Evolutionary conservation across 2,888 invertebrate species (phyloP), one percentile per base, ranked within the genome.

Genomic region (Muscina levida): DNA sequence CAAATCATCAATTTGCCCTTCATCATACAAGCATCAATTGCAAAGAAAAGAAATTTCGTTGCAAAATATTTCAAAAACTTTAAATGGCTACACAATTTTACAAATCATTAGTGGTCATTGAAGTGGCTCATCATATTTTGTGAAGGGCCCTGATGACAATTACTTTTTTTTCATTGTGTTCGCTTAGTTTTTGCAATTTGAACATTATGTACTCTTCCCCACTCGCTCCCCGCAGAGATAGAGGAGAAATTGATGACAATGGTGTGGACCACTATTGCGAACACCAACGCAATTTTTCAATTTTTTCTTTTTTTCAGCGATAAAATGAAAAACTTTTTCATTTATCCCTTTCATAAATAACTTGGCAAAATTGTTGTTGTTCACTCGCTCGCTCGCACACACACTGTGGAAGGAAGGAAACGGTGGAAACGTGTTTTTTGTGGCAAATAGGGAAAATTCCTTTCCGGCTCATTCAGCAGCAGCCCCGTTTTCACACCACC

Each of bases 221-320:
- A n/a, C n/a, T n/a, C n/a, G n/a, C n/a, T n/a, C n/a, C n/a, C n/a
- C n/a, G n/a, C n/a, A n/a, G n/a, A n/a, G n/a, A n/a, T n/a, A n/a
- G n/a, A n/a, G n/a, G n/a, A n/a, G n/a, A n/a, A n/a, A n/a, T n/a
- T n/a, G n/a, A n/a, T n/a, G n/a, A n/a, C n/a, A n/a, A n/a, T n/a
- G n/a, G n/a, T n/a, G n/a, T n/a, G 31, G 31, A 31, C 17, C 31
- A 26, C 13, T 42, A 11, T 31, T 31, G 31, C 3, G 13, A 56
- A 15, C 24, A 24, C 24, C 15, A 26, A 74, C 53, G 15, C 13
- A 78, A 71, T 74, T 73, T 70, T 74, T 71, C 31, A 66, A 73
- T 67, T 71, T 59, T 48, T 10, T 0, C 24, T 6, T n/a, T 66
- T 5, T 59, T 37, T 62, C 3, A 15, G 15, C 15, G 42, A 15